Base-by-base conservation (phyloP, 2,888 invertebrate species). In the Lycia hirtaria region DNA sequence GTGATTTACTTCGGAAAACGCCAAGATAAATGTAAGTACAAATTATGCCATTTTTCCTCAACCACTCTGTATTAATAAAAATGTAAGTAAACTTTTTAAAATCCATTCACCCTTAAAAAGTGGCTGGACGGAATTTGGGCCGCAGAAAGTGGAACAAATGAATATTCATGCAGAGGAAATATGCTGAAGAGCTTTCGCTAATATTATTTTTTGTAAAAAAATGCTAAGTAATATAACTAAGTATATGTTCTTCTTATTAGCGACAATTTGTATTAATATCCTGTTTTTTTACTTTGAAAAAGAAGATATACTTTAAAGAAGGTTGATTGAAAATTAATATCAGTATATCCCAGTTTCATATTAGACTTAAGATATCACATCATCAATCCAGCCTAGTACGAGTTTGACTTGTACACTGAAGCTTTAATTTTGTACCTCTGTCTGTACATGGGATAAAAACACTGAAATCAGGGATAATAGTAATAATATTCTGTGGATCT, bases 1-100 rank as follows among this genome's bases (percentile, higher is more conserved):
- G 84, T 88, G 87, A 82, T 76, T 80, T 87, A 71, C 85, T 76
- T 76, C 63, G 72, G 77, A 71, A 74, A 62, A 64, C 57, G 44
- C 22, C 38, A 45, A 47, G 41, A 61, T 60, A 45, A 67, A 68
- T 71, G 82, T 83, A 74, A 80, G 83, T 80, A 49, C 9, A 9
- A 48, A 64, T 45, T 32, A 54, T 37, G 32, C 15, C 45, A 33
- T 3, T 45, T 30, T 33, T 14, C 22, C n/a, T 33, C 12, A 20
- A 32, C 45, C 51, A 52, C 26, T 43, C 44, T 26, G 20, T 41
- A 38, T 47, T 48, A 57, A 57, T 52, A 48, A 20, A 57, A 56
- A 48, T 43, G 28, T 45, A 48, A 41, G 41, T 43, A 52, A 52
- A 48, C 43, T 43, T 37, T 24, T 30, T 44, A 24, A 58, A 52